Evolutionary conservation across 2,113 vertebrate genomes (phyloP), one percentile per base, ranked within the genome.

Genomic region (Suricata suricatta): DNA sequence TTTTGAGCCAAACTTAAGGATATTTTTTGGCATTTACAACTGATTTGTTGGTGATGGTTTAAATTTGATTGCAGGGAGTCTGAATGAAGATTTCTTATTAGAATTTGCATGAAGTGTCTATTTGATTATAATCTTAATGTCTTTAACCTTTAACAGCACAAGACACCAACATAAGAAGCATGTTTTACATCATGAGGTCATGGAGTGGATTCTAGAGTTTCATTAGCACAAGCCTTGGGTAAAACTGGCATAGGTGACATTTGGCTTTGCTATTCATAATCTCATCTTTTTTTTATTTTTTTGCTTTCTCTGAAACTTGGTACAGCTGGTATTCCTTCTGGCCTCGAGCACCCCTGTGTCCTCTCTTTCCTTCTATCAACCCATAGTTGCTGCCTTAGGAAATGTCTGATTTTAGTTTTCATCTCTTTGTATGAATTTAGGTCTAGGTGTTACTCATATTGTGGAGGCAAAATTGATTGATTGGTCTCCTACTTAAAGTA

Each of bases 381-480:
- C 92, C 93, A 92, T 92, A 85, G 57, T 72, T 95, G 71, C 85
- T 88, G 97, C 94, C 90, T 96, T 88, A 96, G 97, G 92, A 96
- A 97, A 97, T 64, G 88, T 96, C 90, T 97, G 96, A 94, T 95
- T 97, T 98, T 69, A 96, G 92, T 95, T 94, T 96, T 88, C 64
- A 93, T 95, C 77, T 95, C 86, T 93, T 94, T 76, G 80, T 94
- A 85, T 95, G 94, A 97, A 98, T 97, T 97, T 96, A 97, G 90
- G 81, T 97, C 96, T 98, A 97, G 31, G 88, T 95, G 97, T 98
- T 97, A 97, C 97, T 98, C 98, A 98, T 96, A 97, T 98, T 98
- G 98, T 98, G 97, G 98, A 98, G 97, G 98, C 97, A 98, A 98
- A 96, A 97, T 96, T 98, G 98, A 98, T 98, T 98, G 98, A 98